Evolutionary conservation across 2,797 vertebrate genomes (phyloP).

Genomic region (Hoplostethus mediterraneus): DNA sequence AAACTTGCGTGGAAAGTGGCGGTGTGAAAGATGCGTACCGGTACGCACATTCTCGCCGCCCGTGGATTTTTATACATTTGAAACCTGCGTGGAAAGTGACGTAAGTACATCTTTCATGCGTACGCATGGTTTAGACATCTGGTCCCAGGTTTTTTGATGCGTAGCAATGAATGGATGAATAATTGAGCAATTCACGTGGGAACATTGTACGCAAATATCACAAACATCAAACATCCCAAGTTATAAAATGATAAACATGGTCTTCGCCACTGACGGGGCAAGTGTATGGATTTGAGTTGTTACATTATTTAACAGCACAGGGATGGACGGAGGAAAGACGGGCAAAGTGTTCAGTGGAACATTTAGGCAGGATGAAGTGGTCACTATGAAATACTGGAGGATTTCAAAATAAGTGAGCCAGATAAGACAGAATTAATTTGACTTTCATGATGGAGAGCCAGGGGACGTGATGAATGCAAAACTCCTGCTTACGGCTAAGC

Average conservation of each 20-base stretch:
- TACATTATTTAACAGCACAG: slow-evolving; percentile 52
- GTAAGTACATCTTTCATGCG: too few relatives aligned
- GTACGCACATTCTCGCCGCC: too few relatives aligned
- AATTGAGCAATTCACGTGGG: slow-evolving; percentile 3
- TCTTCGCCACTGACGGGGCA: neutral
- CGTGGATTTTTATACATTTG: too few relatives aligned
- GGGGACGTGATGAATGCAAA: too few relatives aligned
- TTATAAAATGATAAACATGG: slow-evolving; percentile 7
- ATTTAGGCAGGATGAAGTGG: slow-evolving; percentile 4
- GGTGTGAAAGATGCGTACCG: too few relatives aligned
- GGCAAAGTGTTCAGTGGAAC: slow-evolving; percentile 21
- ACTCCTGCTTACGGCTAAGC: too few relatives aligned
- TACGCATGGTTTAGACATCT: too few relatives aligned
- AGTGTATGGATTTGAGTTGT: neutral
- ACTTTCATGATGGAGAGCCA: too few relatives aligned
- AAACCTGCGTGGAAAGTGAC: too few relatives aligned
- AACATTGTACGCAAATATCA: slow-evolving; percentile 16
- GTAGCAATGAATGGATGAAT: slow-evolving; percentile 19
- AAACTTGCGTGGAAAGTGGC: too few relatives aligned
- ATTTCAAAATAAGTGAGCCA: too few relatives aligned
- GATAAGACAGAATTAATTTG: too few relatives aligned
- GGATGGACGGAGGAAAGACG: slow-evolving; percentile 4
- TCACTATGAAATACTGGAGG: neutral
- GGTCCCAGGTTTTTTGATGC: neutral
- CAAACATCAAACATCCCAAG: neutral